Evolutionary conservation across 35 echinoderm and acorn worm species (phyloP).

Genomic region (Heliocidaris tuberculata): DNA sequence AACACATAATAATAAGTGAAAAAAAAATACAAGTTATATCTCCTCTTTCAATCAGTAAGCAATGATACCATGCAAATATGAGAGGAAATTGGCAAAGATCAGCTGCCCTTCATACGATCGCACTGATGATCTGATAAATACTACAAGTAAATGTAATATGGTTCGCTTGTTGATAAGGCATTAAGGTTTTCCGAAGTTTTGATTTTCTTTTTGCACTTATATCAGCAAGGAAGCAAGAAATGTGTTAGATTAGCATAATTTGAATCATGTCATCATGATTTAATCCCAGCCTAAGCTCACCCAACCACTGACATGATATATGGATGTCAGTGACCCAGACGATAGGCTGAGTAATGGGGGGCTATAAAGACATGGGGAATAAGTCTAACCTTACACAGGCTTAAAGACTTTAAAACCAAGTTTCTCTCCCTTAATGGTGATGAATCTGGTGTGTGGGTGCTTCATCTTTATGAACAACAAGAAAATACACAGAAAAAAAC

Average conservation of each 20-base stretch:
- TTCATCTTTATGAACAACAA: no score
- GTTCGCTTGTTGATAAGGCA: not conserved
- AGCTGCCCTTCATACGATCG: not conserved
- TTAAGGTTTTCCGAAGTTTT: not conserved
- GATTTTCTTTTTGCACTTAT: not conserved
- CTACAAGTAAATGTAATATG: not conserved
- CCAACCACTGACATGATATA: not conserved
- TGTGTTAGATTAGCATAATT: conserved; percentile 13
- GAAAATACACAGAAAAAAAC: no score
- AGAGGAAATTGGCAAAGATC: not conserved
- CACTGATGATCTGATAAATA: conserved; percentile 5
- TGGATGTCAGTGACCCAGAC: not conserved
- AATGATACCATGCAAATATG: not conserved
- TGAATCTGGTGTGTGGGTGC: not conserved
- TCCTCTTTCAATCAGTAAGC: not conserved
- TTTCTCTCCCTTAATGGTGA: not conserved
- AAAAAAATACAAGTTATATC: not conserved
- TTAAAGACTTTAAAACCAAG: not conserved
- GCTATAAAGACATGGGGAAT: not conserved
- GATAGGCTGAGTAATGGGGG: not conserved
- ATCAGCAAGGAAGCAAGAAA: not conserved
- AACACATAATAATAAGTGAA: no score
- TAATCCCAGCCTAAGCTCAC: not conserved
- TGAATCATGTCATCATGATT: not conserved
- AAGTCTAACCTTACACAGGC: not conserved